Base-by-base conservation (phyloP, 2,797 vertebrate genomes). In the Pampus argenteus region DNA sequence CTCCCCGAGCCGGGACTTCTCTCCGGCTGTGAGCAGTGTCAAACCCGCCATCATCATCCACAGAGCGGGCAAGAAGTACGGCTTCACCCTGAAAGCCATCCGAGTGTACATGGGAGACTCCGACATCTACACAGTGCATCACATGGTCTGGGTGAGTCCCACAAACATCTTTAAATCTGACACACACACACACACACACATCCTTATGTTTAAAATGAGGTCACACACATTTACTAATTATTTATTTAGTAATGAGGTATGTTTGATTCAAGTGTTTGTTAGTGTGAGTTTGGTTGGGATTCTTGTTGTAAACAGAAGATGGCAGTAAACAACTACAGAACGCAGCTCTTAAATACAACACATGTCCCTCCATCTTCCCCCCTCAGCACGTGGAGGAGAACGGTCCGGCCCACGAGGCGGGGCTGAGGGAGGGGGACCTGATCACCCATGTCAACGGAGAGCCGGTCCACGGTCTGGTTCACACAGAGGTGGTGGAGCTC, bases 361-460 rank as follows among this genome's bases (percentile, higher is more conserved):
- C 23, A 25, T 15, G 3, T 25, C 18, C 51, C 25, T 0, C 9
- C 10, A 13, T 17, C 6, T 23, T 34, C n/a, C 47, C 18, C 31
- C 42, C n/a, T 51, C 92, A 99, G 98, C 96, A 98, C 0, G 96
- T 99, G 78, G 97, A 99, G 82, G 95, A 95, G 0, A 95, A 96
- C 0, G 97, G 97, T 4, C 98, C 97, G 0, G 97, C 98, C 0
- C 95, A 96, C 0, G 96, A 97, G 20, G 96, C 97, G 0, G 98
- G 98, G 15, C 94, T 99, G 72, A 95, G 94, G 83, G 95, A 96
- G 89, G 96, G 98, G 1, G 98, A 99, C 83, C 95, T 99, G 83
- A 98, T 99, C 92, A 99, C 98, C 3, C 97, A 99, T 0, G 97
- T 99, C 64, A 99, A 99, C 1, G 98, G 98, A 11, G 98, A 99